Evolutionary conservation across 2,888 invertebrate genomes (phyloP).

Genomic region (Thymelicus sylvestris): DNA sequence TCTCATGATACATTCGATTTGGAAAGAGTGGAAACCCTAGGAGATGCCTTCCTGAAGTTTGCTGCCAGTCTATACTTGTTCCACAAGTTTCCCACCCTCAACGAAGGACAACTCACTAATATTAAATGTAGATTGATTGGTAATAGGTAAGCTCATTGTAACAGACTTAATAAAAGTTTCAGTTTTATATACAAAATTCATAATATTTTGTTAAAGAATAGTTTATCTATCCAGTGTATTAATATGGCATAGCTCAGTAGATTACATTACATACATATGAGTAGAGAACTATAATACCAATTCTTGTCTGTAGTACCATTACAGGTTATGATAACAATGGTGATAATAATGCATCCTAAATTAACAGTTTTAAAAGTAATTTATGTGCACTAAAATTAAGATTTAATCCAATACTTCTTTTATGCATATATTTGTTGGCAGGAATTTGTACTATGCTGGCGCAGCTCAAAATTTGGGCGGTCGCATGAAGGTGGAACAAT

Average conservation of each 20-base stretch:
- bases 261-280: no score
- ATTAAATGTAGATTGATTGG: constrained; percentile 90
- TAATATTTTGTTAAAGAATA: no score
- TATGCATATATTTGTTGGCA: constrained; percentile 42
- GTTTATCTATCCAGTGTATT: no score
- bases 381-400: no score
- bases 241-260: no score
- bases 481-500: constrained; percentile 86
- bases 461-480: constrained; percentile 81
- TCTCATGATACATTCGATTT: constrained; percentile 91
- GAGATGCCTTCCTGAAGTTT: constrained; percentile 95
- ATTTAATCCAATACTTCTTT: no score
- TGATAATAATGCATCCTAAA: no score
- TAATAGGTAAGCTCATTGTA: constrained; percentile 86
- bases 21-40: constrained; percentile 94
- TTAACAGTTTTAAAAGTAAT: no score
- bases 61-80: constrained; percentile 89
- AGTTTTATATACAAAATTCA: no score
- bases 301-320: no score
- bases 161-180: not conserved
- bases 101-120: constrained; percentile 92
- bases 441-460: constrained; percentile 92
- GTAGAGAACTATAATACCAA: no score
- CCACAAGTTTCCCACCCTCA: constrained; percentile 86
- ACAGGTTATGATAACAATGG: no score